Base-by-base conservation (phyloP, 2,888 invertebrate genomes). In the Baronia brevicornis region DNA sequence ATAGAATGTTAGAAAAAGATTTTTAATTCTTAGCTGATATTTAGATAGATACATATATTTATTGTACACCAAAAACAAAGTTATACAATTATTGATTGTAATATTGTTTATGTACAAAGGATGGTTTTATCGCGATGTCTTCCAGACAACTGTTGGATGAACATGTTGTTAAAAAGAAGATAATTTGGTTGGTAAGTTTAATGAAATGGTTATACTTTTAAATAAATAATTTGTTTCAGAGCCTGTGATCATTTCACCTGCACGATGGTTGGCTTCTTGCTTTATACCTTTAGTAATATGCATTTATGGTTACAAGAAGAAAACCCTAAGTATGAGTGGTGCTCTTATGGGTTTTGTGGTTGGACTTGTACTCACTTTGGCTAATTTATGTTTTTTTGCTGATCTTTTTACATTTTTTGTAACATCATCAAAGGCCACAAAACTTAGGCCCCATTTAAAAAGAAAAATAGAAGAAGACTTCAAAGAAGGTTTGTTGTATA, bases 361-460 rank as follows among this genome's bases (percentile, higher is more conserved):
- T 29, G 95, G 93, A 5, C 91, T 95, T 53, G 70, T 92, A 10
- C 63, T 95, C 20, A 93, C 94, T 2, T 70, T 95, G 12, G 90
- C 93, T 28, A 95, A 89, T 62, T 90, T 91, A 54, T 89, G 91
- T 37, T 95, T 95, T 61, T 69, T 93, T 24, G 86, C 87, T 6
- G 88, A 90, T 41, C 74, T 96, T 15, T 72, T 93, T 7, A 84
- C 89, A 2, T 96, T 96, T 68, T 96, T 95, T 59, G 63, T 94
- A 11, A 86, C 91, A 24, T 92, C 92, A 2, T 94, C 95, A 0
- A 90, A 89, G 58, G 94, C 91, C 0, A 95, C 96, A 1, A 94
- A 93, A 64, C 92, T 91, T 54, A 85, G 91, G 9, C 70, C 88
- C 1, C 69, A 88, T 32, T 63, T 85, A 26, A 93, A 93, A 58